Base-by-base conservation (phyloP, 2,113 vertebrate genomes). In the Anser brachyrhynchus region DNA sequence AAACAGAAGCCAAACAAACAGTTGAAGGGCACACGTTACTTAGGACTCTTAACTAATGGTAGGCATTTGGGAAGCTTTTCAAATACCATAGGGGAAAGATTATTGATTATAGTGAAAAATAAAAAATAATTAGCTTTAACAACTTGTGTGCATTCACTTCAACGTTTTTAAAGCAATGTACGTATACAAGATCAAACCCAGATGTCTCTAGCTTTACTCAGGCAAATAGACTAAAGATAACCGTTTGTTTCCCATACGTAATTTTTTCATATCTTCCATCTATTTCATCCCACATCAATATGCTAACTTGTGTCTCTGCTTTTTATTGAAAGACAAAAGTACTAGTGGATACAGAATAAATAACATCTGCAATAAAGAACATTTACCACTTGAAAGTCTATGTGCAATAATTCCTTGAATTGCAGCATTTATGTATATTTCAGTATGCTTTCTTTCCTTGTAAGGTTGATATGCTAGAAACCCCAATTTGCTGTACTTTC, bases 151-250 rank as follows among this genome's bases (percentile, higher is more conserved):
- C 29, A 17, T 71, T 54, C 17, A 8, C 10, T 13, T 66, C 26
- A 22, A 6, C 7, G 14, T 10, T 55, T 67, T 54, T 49, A 31
- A 43, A 49, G 59, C 6, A 25, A 10, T 3, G 6, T 23, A 9
- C 11, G 11, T 39, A 15, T 10, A 28, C 9, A 28, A 6, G 44
- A 54, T 28, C 39, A 49, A 35, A 43, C 37, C 15, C 28, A 16
- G 55, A 29, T 19, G 4, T 31, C 17, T 16, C 28, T 91, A 22
- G n/a, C 16, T 41, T 67, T 4, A 23, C 7, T 39, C 5, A 12
- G 1, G 5, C 11, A 17, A 43, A 18, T 22, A 1, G 13, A 67
- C 21, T 1, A 26, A 65, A 71, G 26, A 22, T 3, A 3, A 13
- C 20, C 54, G 33, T 28, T 66, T 20, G 6, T 23, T 81, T 22